These are phyloP conservation scores for Mechanitis messenoides DNA, from an alignment of 2,888 invertebrate species.

Conservation along the genomic window DNA sequence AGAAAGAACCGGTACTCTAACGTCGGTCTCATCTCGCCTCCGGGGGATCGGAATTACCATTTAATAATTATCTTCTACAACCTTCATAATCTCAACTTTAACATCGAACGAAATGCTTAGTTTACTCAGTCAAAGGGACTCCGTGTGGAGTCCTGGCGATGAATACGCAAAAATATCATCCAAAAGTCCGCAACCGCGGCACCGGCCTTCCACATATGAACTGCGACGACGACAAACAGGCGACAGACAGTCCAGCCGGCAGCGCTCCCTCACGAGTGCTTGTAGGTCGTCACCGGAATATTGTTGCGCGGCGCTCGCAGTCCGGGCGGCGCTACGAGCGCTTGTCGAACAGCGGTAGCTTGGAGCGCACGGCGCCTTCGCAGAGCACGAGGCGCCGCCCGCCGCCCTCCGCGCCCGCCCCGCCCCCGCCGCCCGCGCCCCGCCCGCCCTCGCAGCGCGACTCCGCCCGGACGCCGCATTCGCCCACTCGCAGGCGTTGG, in stretches of 20 bases:
- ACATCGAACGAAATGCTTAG: conserved; percentile 40
- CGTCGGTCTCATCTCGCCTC: too few relatives aligned
- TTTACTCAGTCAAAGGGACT: conserved; percentile 40
- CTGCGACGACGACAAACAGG: neutral
- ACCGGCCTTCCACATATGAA: conserved; percentile 9
- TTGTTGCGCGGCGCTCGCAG: conserved; percentile 20
- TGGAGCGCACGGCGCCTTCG: conserved; percentile 91
- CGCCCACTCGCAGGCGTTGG: conserved; percentile 28
- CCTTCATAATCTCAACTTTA: conserved; percentile 36
- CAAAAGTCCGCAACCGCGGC: conserved; percentile 5
- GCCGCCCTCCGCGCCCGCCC: neutral
- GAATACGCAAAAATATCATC: conserved; percentile 6
- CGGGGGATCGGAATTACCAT: neutral
- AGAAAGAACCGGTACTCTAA: too few relatives aligned
- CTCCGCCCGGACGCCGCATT: conserved; percentile 26
- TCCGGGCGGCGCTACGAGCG: conserved; percentile 50
- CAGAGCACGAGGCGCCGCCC: conserved; percentile 83
- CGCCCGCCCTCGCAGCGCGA: conserved; percentile 52
- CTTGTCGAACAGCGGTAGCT: conserved; percentile 89
- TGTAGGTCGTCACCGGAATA: conserved; percentile 13
- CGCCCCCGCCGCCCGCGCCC: conserved; percentile 65
- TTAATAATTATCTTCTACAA: conserved; percentile 29
- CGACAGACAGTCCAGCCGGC: neutral
- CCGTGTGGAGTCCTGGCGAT: conserved; percentile 6
- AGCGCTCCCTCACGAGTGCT: neutral